Conservation (phyloP, 2,113 vertebrate species). For the Psephotus haematonotus region DNA sequence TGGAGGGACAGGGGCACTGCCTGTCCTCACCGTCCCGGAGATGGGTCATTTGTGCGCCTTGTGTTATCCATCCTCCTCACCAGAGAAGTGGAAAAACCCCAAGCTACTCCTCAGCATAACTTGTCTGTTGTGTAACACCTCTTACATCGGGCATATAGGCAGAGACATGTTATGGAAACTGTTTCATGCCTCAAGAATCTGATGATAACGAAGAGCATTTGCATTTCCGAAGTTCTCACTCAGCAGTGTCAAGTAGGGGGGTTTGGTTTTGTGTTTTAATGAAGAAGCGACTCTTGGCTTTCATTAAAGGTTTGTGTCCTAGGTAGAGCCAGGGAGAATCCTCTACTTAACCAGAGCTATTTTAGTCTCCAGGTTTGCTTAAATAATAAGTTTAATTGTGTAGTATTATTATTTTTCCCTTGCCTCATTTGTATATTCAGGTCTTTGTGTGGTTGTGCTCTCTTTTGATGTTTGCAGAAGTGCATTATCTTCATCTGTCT, state of each 20-base stretch:
- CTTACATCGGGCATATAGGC: background rate
- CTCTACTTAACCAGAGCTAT: conserved; percentile 8
- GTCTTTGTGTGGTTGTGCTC: conserved; percentile 53
- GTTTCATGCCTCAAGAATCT: conserved; percentile 2
- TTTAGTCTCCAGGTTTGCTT: conserved; percentile 25
- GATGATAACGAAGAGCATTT: conserved; percentile 6
- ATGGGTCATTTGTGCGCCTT: accelerated
- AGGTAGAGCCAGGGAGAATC: conserved; percentile 3
- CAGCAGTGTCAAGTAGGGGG: background rate
- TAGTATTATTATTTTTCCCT: background rate
- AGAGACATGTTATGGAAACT: background rate
- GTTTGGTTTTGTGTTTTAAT: background rate
- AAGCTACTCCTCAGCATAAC: background rate
- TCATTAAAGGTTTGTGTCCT: background rate
- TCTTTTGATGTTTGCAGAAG: conserved; percentile 69
- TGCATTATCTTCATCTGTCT: conserved; percentile 69
- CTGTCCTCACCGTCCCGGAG: background rate
- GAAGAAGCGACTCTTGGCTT: conserved; percentile 1
- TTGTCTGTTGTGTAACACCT: background rate
- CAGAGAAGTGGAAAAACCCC: background rate
- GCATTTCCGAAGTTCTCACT: conserved; percentile 8
- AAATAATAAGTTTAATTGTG: conserved; percentile 34
- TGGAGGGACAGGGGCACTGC: background rate
- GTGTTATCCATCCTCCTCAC: background rate
- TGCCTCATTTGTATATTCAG: conserved; percentile 32